Percentiles rank a stretch among this genome's conserved stretches.
Conservation (phyloP, 2,888 invertebrate genomes). For the Periphyllus acericola region DNA sequence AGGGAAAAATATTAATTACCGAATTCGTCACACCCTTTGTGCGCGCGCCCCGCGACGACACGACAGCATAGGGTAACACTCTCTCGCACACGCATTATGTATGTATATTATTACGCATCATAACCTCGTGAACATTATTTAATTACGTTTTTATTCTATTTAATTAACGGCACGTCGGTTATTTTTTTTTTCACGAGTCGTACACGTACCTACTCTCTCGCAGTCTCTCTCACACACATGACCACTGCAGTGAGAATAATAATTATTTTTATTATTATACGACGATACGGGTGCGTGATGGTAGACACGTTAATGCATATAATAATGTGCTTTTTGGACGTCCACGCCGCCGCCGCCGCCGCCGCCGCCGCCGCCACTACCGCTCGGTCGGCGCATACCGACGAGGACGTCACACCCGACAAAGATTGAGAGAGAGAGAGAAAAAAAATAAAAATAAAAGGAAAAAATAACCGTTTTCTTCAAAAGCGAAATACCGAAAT, state of each 20-base stretch:
- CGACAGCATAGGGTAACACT: not conserved
- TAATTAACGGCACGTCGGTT: slow-evolving; percentile 48
- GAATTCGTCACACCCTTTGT: slow-evolving; percentile 61
- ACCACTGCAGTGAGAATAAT: slow-evolving; percentile 1
- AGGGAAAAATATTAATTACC: slow-evolving; percentile 52
- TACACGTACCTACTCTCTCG: not conserved
- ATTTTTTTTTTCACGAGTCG: slow-evolving; percentile 1
- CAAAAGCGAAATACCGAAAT: not conserved
- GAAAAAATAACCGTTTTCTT: not conserved
- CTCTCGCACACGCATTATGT: not conserved
- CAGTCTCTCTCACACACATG: not conserved
- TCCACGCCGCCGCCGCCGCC: too few relatives aligned
- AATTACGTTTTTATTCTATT: slow-evolving; percentile 56
- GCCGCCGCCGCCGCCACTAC: not conserved
- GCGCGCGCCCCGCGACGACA: not conserved
- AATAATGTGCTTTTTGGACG: not conserved
- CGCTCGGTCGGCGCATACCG: not conserved
- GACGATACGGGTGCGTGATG: not conserved
- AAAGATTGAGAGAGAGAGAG: not conserved
- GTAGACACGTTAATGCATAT: not conserved
- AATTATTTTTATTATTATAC: slow-evolving; percentile 8
- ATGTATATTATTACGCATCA: not conserved
- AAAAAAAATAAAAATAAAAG: not conserved
- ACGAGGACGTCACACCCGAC: slow-evolving; percentile 27
- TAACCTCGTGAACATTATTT: slow-evolving; percentile 23